Base-by-base conservation (phyloP, 2,888 invertebrate species). In the Imbricaverruca yamaguchii region DNA sequence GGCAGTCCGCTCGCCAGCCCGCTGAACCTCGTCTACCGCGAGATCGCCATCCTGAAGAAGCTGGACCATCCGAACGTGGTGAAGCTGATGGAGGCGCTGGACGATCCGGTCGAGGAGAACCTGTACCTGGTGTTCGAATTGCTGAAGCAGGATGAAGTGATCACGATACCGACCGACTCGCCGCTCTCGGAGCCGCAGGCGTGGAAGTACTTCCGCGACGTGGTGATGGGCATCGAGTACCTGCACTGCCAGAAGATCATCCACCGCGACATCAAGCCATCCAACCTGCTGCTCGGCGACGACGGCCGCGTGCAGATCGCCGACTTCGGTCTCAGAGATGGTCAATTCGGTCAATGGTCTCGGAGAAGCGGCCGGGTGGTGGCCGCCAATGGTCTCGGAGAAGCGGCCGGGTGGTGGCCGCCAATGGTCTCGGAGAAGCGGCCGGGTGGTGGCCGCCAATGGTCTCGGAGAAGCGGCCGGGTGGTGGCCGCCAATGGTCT, bases 161-260 rank as follows among this genome's bases (percentile, higher is more conserved):
- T 98, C 84, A 93, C 93, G 85, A 91, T 98, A 82, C 97, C 97
- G 1, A 94, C 95, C 0, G 93, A 93, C 25, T 91, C 90, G 81
- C 96, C 97, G 0, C 89, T 98, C 69, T 89, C 90, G 21, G 97
- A 97, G 86, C 91, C 93, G 65, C 90, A 92, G 57, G 93, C 96
- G 0, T 93, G 96, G 91, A 91, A 89, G 83, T 95, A 97, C 88
- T 97, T 98, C 89, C 90, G 97, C 80, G 98, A 98, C 86, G 92
- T 95, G 1, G 89, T 98, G 23, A 90, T 94, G 83, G 98, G 98
- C 79, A 91, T 98, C 53, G 98, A 98, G 89, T 98, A 98, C 87
- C 90, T 98, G 85, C 98, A 98, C 89, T 96, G 94, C 88, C 98
- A 98, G 88, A 93, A 96, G 86, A 98, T 98, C 84, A 95, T 98